Percentiles rank a stretch among this genome's conserved stretches.
Conservation (phyloP, 2,888 invertebrate species). For the Phyllotreta striolata region DNA sequence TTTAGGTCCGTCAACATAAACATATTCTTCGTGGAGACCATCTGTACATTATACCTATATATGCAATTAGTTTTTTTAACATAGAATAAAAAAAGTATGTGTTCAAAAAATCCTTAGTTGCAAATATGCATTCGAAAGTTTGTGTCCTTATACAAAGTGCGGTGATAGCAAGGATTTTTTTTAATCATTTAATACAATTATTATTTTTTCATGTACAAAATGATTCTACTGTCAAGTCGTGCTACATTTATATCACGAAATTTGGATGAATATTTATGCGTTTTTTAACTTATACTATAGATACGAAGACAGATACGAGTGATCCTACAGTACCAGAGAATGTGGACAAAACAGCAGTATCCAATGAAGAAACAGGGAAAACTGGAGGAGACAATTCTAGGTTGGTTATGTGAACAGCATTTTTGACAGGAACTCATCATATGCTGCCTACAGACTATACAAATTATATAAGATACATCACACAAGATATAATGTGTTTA, state of each 20-base stretch:
- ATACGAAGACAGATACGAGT: conserved; percentile 48
- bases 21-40: too few relatives aligned
- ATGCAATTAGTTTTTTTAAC: conserved; percentile 42
- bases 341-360: conserved; percentile 37
- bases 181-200: conserved; percentile 35
- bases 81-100: conserved; percentile 14
- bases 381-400: conserved; percentile 44
- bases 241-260: conserved; percentile 44
- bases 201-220: conserved; percentile 41
- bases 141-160: conserved; percentile 31
- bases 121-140: conserved; percentile 30
- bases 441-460: conserved; percentile 35
- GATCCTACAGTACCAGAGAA: conserved; percentile 40
- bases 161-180: conserved; percentile 36
- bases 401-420: conserved; percentile 47
- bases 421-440: conserved; percentile 39
- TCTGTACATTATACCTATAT: conserved; percentile 18
- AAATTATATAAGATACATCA: neutral
- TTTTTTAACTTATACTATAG: conserved; percentile 49
- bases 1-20: too few relatives aligned
- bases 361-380: conserved; percentile 41
- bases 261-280: conserved; percentile 42
- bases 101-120: conserved; percentile 15
- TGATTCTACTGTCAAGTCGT: conserved; percentile 38
- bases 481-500: too few relatives aligned